Percentiles rank a stretch among this genome's conserved stretches.
phyloP scores from a whole-genome alignment of 1,140 invertebrate genomes.

The Musca domestica region DNA sequence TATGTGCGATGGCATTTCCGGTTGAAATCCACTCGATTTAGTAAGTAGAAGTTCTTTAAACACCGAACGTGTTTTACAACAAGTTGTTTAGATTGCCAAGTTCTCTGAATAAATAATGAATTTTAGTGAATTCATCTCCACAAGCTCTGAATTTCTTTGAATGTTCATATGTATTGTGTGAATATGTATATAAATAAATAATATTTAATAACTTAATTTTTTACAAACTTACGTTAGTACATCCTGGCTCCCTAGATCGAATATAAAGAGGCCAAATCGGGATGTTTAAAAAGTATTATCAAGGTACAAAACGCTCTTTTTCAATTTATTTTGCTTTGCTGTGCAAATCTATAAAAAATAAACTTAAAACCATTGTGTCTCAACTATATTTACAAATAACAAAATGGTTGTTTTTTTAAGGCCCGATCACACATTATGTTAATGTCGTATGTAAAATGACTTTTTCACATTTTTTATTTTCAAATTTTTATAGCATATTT shows the following conservation, averaged over 20 bases:
- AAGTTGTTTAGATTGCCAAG: too few species aligned
- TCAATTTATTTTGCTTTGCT: constrained; percentile 4
- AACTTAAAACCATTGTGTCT: constrained; percentile 30
- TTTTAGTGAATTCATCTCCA: too few species aligned
- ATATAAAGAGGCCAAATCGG: neutral
- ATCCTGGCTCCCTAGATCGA: neutral
- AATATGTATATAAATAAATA: neutral
- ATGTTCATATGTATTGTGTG: too few species aligned
- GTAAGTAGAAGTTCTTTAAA: too few species aligned
- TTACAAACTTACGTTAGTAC: constrained; percentile 3
- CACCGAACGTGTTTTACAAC: too few species aligned
- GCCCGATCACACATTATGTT: too few species aligned
- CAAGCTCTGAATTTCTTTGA: too few species aligned
- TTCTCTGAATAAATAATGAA: too few species aligned
- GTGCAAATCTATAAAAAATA: constrained; percentile 27
- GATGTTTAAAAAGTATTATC: constrained; percentile 34
- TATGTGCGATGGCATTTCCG: too few species aligned
- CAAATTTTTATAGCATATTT: too few species aligned
- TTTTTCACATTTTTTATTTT: too few species aligned
- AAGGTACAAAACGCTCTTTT: constrained; percentile 50
- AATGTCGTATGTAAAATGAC: neutral
- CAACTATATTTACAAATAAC: constrained; percentile 48
- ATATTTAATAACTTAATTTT: constrained; percentile 12
- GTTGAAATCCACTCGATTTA: too few species aligned
- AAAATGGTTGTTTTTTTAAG: constrained; percentile 33